Base-by-base conservation (phyloP, 2,113 vertebrate genomes). In the Pluvialis apricaria region DNA sequence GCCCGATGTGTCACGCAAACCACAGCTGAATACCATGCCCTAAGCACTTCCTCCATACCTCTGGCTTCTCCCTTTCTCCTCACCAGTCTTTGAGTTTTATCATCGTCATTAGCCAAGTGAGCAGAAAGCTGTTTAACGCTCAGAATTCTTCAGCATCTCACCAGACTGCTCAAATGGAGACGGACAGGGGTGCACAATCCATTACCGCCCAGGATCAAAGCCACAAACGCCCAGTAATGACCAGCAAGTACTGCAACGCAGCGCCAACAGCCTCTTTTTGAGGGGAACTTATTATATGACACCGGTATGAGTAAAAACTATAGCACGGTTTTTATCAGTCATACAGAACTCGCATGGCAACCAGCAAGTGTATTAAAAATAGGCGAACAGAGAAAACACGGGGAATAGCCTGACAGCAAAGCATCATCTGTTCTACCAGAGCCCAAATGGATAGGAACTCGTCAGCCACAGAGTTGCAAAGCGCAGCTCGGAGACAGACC, bases 331-430 rank as follows among this genome's bases (percentile, higher is more conserved):
- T 92, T 34, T 11, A 9, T 19, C 79, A 75, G 68, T 60, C 47
- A 52, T 15, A 49, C 14, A 69, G 80, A 66, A 77, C 25, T 65
- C 58, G 11, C 19, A 18, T 4, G 42, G 64, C 49, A 49, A 31
- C 8, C 28, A n/a, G 45, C 8, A 64, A 47, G 18, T 3, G 4
- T 13, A 31, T 44, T 17, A 55, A 81, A 61, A 66, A 55, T 7
- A 38, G 3, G 5, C 2, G 0, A 75, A 78, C 5, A 24, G 2
- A 34, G n/a, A 58, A 47, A 79, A 58, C 4, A 11, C 0, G 3
- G 19, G 34, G 28, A 57, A 71, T 36, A n/a, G 6, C 42, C 36
- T 51, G 54, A 47, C 3, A 4, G 38, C 12, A 66, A 66, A 84
- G 18, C 4, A 45, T 36, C 62, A 57, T 79, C 73, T 79, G 34